phyloP scores from a whole-genome alignment of 2,113 vertebrate genomes.

The Tichodroma muraria region DNA sequence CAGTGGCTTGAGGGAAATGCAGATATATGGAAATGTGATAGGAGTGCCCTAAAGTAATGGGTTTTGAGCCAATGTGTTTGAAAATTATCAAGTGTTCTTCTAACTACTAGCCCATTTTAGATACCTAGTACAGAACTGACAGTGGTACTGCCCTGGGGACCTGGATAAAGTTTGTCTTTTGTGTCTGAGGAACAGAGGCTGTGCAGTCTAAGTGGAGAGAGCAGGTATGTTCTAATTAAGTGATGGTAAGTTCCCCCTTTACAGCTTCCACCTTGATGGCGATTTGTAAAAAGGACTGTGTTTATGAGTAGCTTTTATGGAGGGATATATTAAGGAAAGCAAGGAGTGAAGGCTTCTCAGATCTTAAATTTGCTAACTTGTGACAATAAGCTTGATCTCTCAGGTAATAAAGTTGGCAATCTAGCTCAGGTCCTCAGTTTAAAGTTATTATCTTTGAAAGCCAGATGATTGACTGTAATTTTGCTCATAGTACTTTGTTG shows the following conservation, averaged over 20 bases:
- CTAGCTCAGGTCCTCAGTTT: not conserved
- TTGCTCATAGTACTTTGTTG: not conserved
- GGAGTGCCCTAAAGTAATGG: not conserved
- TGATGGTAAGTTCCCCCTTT: not conserved
- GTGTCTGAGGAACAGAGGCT: not conserved
- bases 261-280: not conserved
- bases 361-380: conserved; percentile 36
- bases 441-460: conserved; percentile 36
- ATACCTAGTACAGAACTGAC: not conserved
- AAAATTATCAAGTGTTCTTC: not conserved
- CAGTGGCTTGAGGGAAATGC: conserved; percentile 26
- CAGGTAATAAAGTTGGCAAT: conserved; percentile 7
- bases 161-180: not conserved
- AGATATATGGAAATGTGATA: conserved; percentile 40
- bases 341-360: not conserved
- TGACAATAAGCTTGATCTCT: not conserved
- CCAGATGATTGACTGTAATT: conserved; percentile 21
- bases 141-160: not conserved
- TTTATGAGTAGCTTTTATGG: conserved; percentile 28
- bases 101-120: not conserved
- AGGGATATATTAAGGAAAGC: not conserved
- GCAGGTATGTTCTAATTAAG: not conserved
- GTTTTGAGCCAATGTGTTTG: not conserved
- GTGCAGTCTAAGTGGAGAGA: not conserved
- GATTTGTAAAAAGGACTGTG: not conserved